Evolutionary conservation across 2,888 invertebrate genomes (phyloP).

Genomic region (Cerastoderma edule): DNA sequence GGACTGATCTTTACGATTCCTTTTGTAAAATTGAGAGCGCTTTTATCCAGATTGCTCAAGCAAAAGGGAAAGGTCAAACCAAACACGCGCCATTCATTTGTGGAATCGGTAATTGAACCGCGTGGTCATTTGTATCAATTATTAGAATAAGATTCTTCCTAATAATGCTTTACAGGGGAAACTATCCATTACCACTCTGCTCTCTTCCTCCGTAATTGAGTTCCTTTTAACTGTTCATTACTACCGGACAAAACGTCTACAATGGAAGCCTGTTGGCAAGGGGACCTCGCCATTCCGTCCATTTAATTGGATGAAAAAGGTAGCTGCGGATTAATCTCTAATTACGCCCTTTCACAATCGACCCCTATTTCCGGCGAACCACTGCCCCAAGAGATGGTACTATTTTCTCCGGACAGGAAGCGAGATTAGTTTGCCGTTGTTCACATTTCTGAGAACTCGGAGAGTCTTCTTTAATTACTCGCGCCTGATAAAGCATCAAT

Average conservation of each 20-base stretch:
- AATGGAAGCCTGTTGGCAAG: constrained; percentile 32
- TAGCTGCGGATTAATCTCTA: constrained; percentile 49
- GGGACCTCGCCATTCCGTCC: constrained; percentile 9
- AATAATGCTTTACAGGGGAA: constrained; percentile 27
- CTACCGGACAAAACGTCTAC: constrained; percentile 29
- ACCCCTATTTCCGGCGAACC: constrained; percentile 51
- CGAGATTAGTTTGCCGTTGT: too few species aligned
- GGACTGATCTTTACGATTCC: too few species aligned
- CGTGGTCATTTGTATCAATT: constrained; percentile 42
- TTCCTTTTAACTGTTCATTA: constrained; percentile 44
- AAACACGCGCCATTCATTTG: neutral
- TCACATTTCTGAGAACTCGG: too few species aligned
- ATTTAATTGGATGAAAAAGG: constrained; percentile 47
- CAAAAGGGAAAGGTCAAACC: too few species aligned
- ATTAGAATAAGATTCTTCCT: constrained; percentile 28
- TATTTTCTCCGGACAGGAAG: constrained; percentile 7
- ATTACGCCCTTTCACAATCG: constrained; percentile 47
- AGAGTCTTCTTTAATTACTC: too few species aligned
- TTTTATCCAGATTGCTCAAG: too few species aligned
- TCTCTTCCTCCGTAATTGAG: constrained; percentile 35
- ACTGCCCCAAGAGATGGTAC: constrained; percentile 32
- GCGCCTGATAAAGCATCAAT: too few species aligned
- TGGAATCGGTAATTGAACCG: constrained; percentile 36
- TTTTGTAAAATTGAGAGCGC: too few species aligned
- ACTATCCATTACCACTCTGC: constrained; percentile 38